These are phyloP conservation scores for Trialeurodes vaporariorum DNA, from an alignment of 1,140 invertebrate genomes.

Conservation along the genomic window DNA sequence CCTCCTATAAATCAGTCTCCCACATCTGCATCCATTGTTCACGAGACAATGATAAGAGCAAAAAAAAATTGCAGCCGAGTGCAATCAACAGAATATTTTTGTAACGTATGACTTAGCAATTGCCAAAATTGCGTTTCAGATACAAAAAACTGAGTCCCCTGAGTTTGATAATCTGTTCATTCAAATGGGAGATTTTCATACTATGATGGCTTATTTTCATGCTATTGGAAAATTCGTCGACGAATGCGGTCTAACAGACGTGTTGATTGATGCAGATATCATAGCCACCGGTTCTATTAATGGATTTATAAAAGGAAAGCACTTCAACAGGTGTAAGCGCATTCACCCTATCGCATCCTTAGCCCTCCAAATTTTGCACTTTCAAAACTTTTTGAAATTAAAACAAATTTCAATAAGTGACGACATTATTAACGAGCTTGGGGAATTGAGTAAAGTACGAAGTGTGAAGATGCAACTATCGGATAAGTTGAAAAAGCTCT, in stretches of 20 bases:
- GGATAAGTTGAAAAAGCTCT: too few species aligned
- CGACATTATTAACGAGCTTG: too few species aligned
- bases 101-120: constrained; percentile 34
- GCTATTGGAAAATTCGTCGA: constrained; percentile 36
- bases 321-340: constrained; percentile 39
- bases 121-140: constrained; percentile 34
- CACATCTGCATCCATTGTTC: constrained; percentile 28
- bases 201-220: constrained; percentile 38
- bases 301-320: constrained; percentile 35
- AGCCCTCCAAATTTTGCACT: too few species aligned
- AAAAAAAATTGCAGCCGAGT: constrained; percentile 27
- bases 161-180: constrained; percentile 36
- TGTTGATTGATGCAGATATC: constrained; percentile 34
- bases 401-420: too few species aligned
- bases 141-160: constrained; percentile 29
- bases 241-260: constrained; percentile 33
- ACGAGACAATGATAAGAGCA: constrained; percentile 32
- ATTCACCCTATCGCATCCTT: too few species aligned
- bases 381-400: too few species aligned
- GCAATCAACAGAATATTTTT: constrained; percentile 26
- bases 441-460: too few species aligned
- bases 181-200: constrained; percentile 37
- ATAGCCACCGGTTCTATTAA: constrained; percentile 36
- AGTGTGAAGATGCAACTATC: too few species aligned
- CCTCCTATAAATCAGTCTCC: constrained; percentile 32